Conservation (phyloP, 2,888 invertebrate species). For the Autographa pulchrina region DNA sequence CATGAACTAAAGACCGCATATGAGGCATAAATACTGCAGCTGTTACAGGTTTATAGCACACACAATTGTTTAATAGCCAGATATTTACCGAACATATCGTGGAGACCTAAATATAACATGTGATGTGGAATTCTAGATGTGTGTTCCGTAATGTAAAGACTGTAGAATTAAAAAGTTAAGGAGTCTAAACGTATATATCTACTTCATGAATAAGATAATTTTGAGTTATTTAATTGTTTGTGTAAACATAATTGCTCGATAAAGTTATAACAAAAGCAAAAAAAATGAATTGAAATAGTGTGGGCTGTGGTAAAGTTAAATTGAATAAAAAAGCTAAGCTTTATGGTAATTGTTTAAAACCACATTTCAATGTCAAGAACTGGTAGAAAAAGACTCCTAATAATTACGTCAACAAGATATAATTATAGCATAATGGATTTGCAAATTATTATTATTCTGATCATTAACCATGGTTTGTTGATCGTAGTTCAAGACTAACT, state of each 20-base stretch:
- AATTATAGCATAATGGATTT: constrained; percentile 18
- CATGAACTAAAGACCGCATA: neutral
- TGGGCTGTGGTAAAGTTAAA: neutral
- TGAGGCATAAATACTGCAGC: neutral
- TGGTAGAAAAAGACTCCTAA: constrained; percentile 11
- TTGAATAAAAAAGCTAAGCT: constrained; percentile 11
- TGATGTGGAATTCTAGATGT: neutral
- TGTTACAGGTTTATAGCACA: neutral
- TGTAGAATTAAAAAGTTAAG: neutral
- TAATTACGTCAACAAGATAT: constrained; percentile 28
- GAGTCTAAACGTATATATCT: neutral
- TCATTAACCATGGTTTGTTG: constrained; percentile 14
- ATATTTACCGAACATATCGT: neutral
- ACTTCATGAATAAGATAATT: no score
- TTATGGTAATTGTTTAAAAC: constrained; percentile 17
- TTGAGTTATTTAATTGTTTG: no score
- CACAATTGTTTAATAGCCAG: constrained; percentile 2
- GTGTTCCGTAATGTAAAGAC: neutral
- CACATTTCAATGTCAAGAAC: constrained; percentile 35
- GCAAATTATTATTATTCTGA: constrained; percentile 23
- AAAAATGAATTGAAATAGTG: neutral
- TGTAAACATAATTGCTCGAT: no score
- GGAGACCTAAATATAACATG: neutral
- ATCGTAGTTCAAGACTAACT: constrained; percentile 22
- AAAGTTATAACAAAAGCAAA: neutral